Evolutionary conservation across 2,113 vertebrate genomes (phyloP).

Genomic region (Thalassarche chlororhynchos): DNA sequence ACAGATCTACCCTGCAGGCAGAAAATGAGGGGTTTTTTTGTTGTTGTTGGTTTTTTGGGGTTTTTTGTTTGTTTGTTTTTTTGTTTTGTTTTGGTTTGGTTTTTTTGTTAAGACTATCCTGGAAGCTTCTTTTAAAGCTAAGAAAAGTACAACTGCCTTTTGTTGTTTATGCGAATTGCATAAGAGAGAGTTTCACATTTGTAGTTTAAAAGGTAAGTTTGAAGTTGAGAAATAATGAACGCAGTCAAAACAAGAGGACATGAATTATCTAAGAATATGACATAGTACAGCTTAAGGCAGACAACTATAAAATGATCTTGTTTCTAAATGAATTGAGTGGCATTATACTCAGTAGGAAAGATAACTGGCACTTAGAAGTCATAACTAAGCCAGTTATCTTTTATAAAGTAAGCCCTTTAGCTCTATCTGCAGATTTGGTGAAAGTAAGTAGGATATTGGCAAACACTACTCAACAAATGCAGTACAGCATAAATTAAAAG

Average conservation of each 20-base stretch:
- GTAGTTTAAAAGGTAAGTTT: conserved; percentile 12
- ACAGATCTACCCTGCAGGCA: background rate
- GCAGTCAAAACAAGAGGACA: background rate
- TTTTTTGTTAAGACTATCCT: background rate
- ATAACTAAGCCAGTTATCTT: background rate
- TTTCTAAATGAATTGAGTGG: conserved; percentile 48
- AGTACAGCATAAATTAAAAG: background rate
- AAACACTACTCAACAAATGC: background rate
- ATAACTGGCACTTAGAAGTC: background rate
- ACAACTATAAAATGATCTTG: conserved; percentile 47
- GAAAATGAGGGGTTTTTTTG: background rate
- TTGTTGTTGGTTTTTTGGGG: background rate
- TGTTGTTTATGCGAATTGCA: conserved; percentile 29
- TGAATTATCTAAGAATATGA: conserved; percentile 20
- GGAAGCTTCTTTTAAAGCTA: background rate
- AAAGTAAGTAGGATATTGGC: background rate
- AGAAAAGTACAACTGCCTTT: background rate
- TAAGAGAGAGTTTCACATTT: background rate
- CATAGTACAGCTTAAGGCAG: conserved; percentile 42
- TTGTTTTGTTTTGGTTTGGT: no score
- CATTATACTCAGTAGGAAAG: background rate
- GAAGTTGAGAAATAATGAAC: conserved; percentile 25
- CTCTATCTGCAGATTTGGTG: background rate
- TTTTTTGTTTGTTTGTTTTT: no score
- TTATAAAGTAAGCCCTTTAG: background rate